phyloP scores from a whole-genome alignment of 2,113 vertebrate species.

The Embiotoca jacksoni region DNA sequence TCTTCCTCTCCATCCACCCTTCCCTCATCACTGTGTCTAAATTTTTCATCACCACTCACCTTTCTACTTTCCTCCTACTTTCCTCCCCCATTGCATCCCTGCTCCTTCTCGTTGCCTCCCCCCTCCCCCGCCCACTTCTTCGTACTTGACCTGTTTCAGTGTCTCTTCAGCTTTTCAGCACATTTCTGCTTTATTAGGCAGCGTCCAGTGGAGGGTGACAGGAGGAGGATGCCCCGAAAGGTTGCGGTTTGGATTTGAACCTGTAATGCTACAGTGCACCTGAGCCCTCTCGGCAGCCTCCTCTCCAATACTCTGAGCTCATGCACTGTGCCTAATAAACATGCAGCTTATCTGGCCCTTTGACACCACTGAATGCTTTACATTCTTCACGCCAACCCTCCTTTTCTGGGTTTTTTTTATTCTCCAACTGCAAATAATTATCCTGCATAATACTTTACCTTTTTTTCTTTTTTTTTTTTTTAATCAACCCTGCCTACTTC shows the following conservation, averaged over 20 bases:
- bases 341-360: conserved; percentile 36
- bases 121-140: conserved; percentile 37
- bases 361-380: not conserved
- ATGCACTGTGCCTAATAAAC: conserved; percentile 27
- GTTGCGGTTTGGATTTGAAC: conserved; percentile 52
- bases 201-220: conserved; percentile 50
- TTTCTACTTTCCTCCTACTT: conserved; percentile 23
- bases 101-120: conserved; percentile 1
- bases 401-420: not conserved
- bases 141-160: conserved; percentile 70
- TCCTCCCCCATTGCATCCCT: conserved; percentile 9
- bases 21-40: conserved; percentile 29
- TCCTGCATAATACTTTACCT: not conserved
- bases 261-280: conserved; percentile 53
- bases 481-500: not conserved
- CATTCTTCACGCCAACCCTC: conserved; percentile 6
- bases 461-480: conserved; percentile 1
- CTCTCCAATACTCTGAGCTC: not conserved
- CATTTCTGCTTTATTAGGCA: conserved; percentile 63
- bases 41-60: conserved; percentile 59
- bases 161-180: conserved; percentile 40
- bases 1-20: not conserved
- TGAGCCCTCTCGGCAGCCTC: conserved; percentile 27
- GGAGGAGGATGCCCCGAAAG: conserved; percentile 51
- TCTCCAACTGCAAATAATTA: conserved; percentile 7